A percentile compares a stretch with the other conserved stretches of the same genome.
Evolutionary conservation across 2,113 vertebrate species (phyloP).

Genomic region (Glaucidium brasilianum): DNA sequence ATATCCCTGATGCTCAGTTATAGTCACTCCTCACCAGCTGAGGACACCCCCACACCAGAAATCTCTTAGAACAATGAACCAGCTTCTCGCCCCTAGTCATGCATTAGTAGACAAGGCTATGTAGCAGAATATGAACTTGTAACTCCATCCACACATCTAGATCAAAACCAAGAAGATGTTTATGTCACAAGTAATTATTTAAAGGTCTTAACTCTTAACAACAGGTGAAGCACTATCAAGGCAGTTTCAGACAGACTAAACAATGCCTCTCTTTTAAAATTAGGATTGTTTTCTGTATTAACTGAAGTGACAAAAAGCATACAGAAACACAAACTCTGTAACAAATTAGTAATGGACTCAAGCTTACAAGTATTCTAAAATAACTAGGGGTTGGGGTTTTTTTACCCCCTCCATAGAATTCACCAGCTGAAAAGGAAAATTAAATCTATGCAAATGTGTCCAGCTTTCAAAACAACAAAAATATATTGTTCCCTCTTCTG

Average conservation of each 20-base stretch:
- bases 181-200: not conserved
- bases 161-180: not conserved
- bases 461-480: not conserved
- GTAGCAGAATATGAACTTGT: accelerated
- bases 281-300: not conserved
- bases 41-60: not conserved
- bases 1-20: not conserved
- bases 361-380: not conserved
- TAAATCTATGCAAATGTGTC: not conserved
- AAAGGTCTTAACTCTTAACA: not conserved
- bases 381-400: not conserved
- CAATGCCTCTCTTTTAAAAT: not conserved
- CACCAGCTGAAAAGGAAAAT: not conserved
- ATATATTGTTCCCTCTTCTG: not conserved
- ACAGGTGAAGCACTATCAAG: not conserved
- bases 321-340: not conserved
- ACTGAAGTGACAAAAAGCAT: not conserved
- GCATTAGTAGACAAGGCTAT: not conserved
- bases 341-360: not conserved
- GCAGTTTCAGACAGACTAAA: not conserved
- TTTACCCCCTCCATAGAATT: accelerated
- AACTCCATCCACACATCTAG: not conserved
- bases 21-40: not conserved
- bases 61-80: not conserved
- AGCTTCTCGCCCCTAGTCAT: not conserved